Percentiles rank a stretch among this genome's conserved stretches.
phyloP scores from a whole-genome alignment of 2,113 vertebrate species.

The Catharus minimus region DNA sequence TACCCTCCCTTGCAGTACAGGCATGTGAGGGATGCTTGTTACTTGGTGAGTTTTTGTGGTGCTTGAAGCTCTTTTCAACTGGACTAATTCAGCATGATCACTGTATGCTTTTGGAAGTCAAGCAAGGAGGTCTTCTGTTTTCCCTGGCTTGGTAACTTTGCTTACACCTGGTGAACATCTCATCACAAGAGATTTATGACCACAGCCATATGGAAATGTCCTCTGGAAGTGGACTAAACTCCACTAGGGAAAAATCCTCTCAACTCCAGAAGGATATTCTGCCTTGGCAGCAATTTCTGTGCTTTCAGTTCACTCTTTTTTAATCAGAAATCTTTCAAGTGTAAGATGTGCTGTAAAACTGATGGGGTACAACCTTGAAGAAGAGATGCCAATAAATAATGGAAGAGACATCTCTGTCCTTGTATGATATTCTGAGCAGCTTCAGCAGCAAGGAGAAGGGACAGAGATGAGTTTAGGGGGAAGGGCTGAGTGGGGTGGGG shows the following conservation, averaged over 20 bases:
- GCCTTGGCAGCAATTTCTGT: slow-evolving; percentile 19
- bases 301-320: slow-evolving; percentile 7
- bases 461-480: neutral
- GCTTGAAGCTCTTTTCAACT: neutral
- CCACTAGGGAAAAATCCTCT: neutral
- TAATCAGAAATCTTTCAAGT: slow-evolving; percentile 51
- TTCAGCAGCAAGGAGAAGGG: neutral
- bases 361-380: slow-evolving; percentile 28
- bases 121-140: neutral
- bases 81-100: neutral
- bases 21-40: fast-evolving
- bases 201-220: neutral
- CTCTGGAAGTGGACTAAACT: neutral
- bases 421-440: slow-evolving; percentile 17
- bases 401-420: neutral
- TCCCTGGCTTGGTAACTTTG: neutral
- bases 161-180: neutral
- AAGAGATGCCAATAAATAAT: slow-evolving; percentile 27
- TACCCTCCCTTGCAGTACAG: neutral
- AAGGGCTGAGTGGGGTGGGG: neutral
- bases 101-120: neutral
- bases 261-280: neutral
- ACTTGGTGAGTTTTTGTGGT: neutral
- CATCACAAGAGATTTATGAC: neutral
- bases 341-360: slow-evolving; percentile 19